Base-by-base conservation (phyloP, 1,140 invertebrate species). In the Drosophila auraria region DNA sequence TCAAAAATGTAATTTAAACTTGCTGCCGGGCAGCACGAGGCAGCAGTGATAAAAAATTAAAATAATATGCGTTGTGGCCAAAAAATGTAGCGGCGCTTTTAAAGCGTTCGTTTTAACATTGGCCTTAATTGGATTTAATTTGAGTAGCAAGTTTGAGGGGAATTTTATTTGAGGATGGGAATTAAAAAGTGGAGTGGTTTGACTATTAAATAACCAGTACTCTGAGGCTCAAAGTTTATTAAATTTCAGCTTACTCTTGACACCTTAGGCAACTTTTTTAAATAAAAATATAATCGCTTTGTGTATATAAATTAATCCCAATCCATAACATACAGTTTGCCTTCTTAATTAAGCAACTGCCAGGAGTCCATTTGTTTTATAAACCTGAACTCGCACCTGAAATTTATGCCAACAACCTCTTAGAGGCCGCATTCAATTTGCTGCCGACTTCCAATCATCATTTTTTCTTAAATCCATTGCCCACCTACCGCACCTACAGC, bases 1-100 rank as follows among this genome's bases (percentile, higher is more conserved):
- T 75, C 81, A 76, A 45, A 65, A 80, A 83, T 83, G 81, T 83
- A 83, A 83, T 83, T 83, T 83, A 75, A 83, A 79, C 70, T 61
- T 69, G 81, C 81, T 74, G 70, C 70, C 50, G 81, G 81, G 36
- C 70, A 80, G 59, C 73, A 62, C 54, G 58, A 58, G 44, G 51
- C 80, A 36, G 2, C 20, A 45, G 58, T 65, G 76, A 79, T 79
- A 79, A 83, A 83, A 83, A 80, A 70, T 73, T 59, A 70, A 80
- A 83, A 78, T 62, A 47, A 77, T 60, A 76, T 56, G 23, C 60
- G n/a, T 49, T 54, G 38, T n/a, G 64, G 58, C 45, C 33, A 45
- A 64, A 56, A 56, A 36, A 25, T 65, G 38, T 61, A 40, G 65
- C 20, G 65, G 14, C 14, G 40, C 25, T 1, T 8, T 75, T 75